Base-by-base conservation (phyloP, 2,888 invertebrate species). In the Latrodectus hesperus region DNA sequence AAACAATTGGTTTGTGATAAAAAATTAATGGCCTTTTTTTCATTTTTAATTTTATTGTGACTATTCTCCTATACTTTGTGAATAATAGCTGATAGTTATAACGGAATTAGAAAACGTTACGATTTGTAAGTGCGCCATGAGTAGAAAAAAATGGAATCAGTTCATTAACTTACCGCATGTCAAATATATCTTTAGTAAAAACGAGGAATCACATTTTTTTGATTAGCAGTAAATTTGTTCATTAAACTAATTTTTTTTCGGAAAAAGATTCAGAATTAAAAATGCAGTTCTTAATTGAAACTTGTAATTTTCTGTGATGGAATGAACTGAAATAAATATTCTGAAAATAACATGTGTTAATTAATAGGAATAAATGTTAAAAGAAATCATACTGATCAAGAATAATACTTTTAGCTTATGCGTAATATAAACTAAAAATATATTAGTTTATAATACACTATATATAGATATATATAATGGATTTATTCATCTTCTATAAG, bases 21-120 rank as follows among this genome's bases (percentile, higher is more conserved):
- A 72, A 81, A 86, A 76, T 67, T 51, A 70, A 64, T 71, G 72
- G 65, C 68, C 67, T 65, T 81, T 86, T 85, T 64, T 79, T 60
- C 74, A 81, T 73, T 14, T 52, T 38, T 60, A 67, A 81, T 76
- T 86, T 81, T 86, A 86, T 76, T 65, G 38, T 17, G 71, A 76
- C 76, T 65, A 81, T 86, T 80, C 55, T 76, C 76, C 67, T 70
- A 80, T 71, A 22, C 71, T 75, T 49, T 70, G 22, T 51, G 85
- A 80, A 86, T 79, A 81, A 86, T 76, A 76, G 85, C 65, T 75
- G 53, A 16, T 80, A 80, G 85, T 80, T 80, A 81, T 86, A 81
- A 72, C 75, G 67, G 76, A 80, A 86, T 76, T 76, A 76, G 80
- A 81, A 81, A 79, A 80, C 70, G 70, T 64, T 73, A 64, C 65